Evolutionary conservation across 2,888 invertebrate species (phyloP), one percentile per base, ranked within the genome.

Genomic region (Trissonchulus sp.): DNA sequence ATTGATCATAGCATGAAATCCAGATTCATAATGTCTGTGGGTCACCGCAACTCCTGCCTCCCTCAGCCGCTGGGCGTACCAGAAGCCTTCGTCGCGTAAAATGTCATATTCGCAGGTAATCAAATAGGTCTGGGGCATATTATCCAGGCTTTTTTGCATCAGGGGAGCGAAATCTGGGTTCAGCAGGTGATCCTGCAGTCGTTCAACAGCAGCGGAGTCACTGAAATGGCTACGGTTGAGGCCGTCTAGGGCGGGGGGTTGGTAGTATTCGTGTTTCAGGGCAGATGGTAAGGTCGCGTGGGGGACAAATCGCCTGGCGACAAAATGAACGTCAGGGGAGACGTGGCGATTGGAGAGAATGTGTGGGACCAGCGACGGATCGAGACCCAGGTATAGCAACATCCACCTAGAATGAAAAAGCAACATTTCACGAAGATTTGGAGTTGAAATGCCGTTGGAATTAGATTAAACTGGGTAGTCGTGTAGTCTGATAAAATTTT

Each of bases 21-120:
- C 81, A 60, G 78, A 73, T 62, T 79, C 77, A 73, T 80, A 80
- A 75, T 81, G 79, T 72, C 65, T 73, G 37, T 78, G 76, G 35
- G 81, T 81, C 0, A 83, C 83, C 36, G 82, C 80, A 15, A 83
- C 82, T 0, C 80, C 81, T 15, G 77, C 79, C 35, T 80, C 80
- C 76, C 79, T 76, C 68, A 86, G 78, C 76, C 85, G 77, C 36
- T 82, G 79, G 0, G 82, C 83, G 76, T 85, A 86, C 81, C 86
- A 82, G 2, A 84, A 77, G 18, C 83, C 84, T 76, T 86, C 86
- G 77, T 86, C 86, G 1, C 86, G 78, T 15, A 85, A 80, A 1
- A 85, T 83, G 76, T 86, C 86, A 78, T 83, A 85, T 68, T 86
- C 84, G 37, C 84, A 83, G 28, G 85, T 85, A 8, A 84, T 79